Base-by-base conservation (phyloP, 2,113 vertebrate species). In the Rhadina sibilatrix region DNA sequence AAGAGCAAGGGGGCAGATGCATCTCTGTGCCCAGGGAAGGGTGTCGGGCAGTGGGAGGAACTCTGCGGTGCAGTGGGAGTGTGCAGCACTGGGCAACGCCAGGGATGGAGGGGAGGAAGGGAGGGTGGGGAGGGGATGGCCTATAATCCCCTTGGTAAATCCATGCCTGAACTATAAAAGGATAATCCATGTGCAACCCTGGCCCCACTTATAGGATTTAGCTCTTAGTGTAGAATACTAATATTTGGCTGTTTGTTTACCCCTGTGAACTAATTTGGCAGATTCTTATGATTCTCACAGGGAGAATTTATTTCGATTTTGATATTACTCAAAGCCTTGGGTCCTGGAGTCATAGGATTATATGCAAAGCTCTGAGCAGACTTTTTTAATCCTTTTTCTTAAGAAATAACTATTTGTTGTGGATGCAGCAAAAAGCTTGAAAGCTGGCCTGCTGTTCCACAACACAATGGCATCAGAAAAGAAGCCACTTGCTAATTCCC, bases 221-320 rank as follows among this genome's bases (percentile, higher is more conserved):
- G 94, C 92, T 96, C 93, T 95, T 95, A 96, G 92, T 94, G 92
- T 95, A 85, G 96, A 96, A 96, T 92, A 95, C 92, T 95, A 96
- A 96, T 97, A 97, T 96, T 97, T 96, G 93, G 96, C 96, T 96
- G 94, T 96, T 96, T 95, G 93, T 96, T 97, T 97, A 97, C 93
- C 92, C 94, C 96, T 94, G 93, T 96, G 93, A 96, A 96, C 96
- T 95, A 96, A 96, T 96, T 95, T 96, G 93, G 86, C 93, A 96
- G 95, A 96, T 96, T 96, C 92, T 93, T 94, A 81, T 53, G 92
- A 96, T 96, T 97, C 92, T 97, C 94, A 96, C 83, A 93, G 95
- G 93, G 90, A 96, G 94, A 96, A 94, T 97, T 93, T 96, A 96
- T 94, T 96, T 94, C 80, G 90, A 96, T 96, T 96, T 97, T 96